Percentiles rank a stretch among this genome's conserved stretches.
Conservation (phyloP, 2,113 vertebrate species). For the Oryzias javanicus region DNA sequence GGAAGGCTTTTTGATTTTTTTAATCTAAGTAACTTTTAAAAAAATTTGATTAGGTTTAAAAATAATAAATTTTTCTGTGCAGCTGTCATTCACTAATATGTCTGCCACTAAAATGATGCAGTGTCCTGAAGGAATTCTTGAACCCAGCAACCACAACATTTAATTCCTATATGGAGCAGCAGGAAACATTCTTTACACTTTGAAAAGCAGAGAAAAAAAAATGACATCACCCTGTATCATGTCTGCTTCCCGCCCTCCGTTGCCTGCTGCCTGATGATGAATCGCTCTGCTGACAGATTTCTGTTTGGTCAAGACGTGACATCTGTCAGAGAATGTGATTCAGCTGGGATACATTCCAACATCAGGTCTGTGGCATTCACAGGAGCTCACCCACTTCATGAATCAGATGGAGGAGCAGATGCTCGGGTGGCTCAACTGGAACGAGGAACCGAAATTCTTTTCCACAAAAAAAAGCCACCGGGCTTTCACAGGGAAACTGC, state of each 20-base stretch:
- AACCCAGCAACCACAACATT: neutral
- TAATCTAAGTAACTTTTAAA: no score
- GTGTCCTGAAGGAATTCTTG: no score
- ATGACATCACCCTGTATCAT: neutral
- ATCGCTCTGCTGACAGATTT: slow-evolving; percentile 25
- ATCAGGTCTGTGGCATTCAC: slow-evolving; percentile 14
- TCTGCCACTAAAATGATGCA: no score
- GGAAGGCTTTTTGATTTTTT: no score
- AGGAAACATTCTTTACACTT: neutral
- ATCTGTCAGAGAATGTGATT: slow-evolving; percentile 38
- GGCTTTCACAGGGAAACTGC: no score
- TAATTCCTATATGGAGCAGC: neutral
- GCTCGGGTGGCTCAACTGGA: slow-evolving; percentile 32
- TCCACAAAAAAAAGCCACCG: no score
- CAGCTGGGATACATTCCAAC: slow-evolving; percentile 17
- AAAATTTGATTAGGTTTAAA: no score
- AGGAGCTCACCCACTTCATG: slow-evolving; percentile 13
- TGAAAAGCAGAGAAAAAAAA: neutral
- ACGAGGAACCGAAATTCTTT: slow-evolving; percentile 2
- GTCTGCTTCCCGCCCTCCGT: neutral
- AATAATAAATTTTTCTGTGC: no score
- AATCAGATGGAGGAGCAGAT: slow-evolving; percentile 48
- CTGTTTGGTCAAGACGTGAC: slow-evolving; percentile 20
- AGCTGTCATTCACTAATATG: no score
- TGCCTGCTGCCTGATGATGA: neutral